Evolutionary conservation across 2,888 invertebrate species (phyloP), one percentile per base, ranked within the genome.

Genomic region (Trissoscelio sp.): DNA sequence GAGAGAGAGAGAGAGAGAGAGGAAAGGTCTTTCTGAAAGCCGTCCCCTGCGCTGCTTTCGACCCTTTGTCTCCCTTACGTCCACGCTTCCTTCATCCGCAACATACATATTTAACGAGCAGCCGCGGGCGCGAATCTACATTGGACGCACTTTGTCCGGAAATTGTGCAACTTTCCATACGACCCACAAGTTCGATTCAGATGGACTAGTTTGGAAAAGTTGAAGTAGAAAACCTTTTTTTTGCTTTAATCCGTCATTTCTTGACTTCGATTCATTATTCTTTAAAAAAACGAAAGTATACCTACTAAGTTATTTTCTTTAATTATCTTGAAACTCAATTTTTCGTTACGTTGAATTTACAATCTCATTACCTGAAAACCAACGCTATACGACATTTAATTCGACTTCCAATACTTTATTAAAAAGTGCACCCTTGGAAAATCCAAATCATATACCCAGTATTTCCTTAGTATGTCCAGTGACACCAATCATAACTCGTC

Each of bases 101-200:
- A 84, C 85, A 85, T 89, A 86, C 87, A 90, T 89, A 89, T 89
- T 90, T 90, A 89, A 90, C 87, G 85, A 89, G 86, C 86, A 84
- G 85, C 87, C 88, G 84, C 85, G 84, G 83, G 79, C 72, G 39
- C 69, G 48, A 66, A 37, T 22, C 14, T 22, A 58, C 81, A 81
- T 78, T 72, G 66, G 42, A 48, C 58, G 64, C 79, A 66, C 51
- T 79, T 83, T 80, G 73, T 55, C 87, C 86, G 88, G 88, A 90
- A 90, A 91, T 90, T 89, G 86, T 85, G 86, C 81, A 89, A 89
- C 86, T 90, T 90, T 89, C 85, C 74, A 78, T 57, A 28, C 22
- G 70, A 37, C 48, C 3, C 51, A 5, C 16, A 2, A 24, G 48
- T 28, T 51, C 28, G 12, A 51, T 24, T 51, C 14, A 2, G 51